Evolutionary conservation across 2,113 vertebrate species (phyloP), one percentile per base, ranked within the genome.

Genomic region (Lampris megalopsis): DNA sequence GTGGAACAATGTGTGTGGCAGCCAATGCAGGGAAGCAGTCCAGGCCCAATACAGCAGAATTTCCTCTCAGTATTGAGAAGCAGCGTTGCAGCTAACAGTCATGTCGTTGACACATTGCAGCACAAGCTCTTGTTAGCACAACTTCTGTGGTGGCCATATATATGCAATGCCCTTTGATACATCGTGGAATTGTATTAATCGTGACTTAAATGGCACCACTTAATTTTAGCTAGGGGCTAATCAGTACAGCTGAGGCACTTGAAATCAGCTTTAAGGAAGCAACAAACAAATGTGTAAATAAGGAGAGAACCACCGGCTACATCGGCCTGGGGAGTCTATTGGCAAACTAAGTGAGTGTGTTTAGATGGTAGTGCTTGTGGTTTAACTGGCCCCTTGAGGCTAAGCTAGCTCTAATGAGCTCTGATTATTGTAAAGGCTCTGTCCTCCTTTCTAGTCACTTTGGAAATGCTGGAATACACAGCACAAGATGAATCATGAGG

Each of bases 211-310:
- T 6, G 6, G 53, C 8, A 52, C 1, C 8, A 9, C 43, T 65
- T 11, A 35, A 9, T 52, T 62, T 77, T 38, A 56, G 36, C 67
- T 59, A 66, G 1, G 40, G 48, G 41, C 61, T 77, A 86, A 90
- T 86, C 83, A 81, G 58, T 57, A 66, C 65, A 58, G 62, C 77
- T 71, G 68, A 72, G 60, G 72, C 63, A 80, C 64, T 81, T 64
- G 43, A 68, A 65, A 83, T 76, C 59, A 68, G 59, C 61, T 79
- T 77, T 63, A 85, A 50, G 42, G 74, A 70, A 68, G 69, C 68
- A 68, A 37, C 54, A 83, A 84, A 89, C 81, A 72, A 84, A 90
- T 76, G 68, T 84, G 71, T 89, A 81, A 87, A 86, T 88, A 84
- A 90, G 83, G 73, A 71, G n/a, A 6, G 10, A 5, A 40, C 73